phyloP scores from a whole-genome alignment of 2,888 invertebrate species.

The Drosophila pseudotalamancana region DNA sequence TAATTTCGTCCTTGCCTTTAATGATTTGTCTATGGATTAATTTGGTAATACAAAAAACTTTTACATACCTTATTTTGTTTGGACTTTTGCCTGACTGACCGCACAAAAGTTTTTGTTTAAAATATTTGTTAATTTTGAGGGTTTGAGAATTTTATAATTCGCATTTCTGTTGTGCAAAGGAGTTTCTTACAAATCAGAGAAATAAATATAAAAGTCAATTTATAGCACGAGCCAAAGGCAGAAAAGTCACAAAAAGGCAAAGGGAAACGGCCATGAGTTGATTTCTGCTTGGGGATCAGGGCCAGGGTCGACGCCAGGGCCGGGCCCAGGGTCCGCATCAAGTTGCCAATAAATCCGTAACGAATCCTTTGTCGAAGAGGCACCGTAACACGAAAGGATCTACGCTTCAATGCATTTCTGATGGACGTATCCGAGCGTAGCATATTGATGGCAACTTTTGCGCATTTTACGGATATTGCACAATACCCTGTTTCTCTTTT shows the following conservation, averaged over 20 bases:
- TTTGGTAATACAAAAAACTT: constrained; percentile 44
- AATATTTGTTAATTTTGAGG: constrained; percentile 30
- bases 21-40: constrained; percentile 68
- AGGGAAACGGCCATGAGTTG: constrained; percentile 5
- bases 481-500: constrained; percentile 60
- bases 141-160: background rate
- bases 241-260: constrained; percentile 17
- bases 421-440: constrained; percentile 80
- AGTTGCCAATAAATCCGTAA: constrained; percentile 78
- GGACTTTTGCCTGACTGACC: constrained; percentile 52
- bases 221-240: constrained; percentile 44
- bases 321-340: constrained; percentile 37
- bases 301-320: constrained; percentile 24
- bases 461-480: constrained; percentile 80
- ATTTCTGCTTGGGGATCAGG: constrained; percentile 17
- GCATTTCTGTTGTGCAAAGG: background rate
- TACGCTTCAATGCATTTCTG: constrained; percentile 78
- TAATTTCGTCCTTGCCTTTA: constrained; percentile 35
- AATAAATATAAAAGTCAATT: constrained; percentile 52
- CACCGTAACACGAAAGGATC: constrained; percentile 71
- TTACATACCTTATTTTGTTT: constrained; percentile 49
- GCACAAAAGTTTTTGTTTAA: constrained; percentile 31
- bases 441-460: constrained; percentile 80
- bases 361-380: constrained; percentile 71
- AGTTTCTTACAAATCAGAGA: constrained; percentile 47